A percentile compares a stretch with the other conserved stretches of the same genome.
Evolutionary conservation across 2,888 invertebrate genomes (phyloP).

Genomic region (Heliconius hortense): DNA sequence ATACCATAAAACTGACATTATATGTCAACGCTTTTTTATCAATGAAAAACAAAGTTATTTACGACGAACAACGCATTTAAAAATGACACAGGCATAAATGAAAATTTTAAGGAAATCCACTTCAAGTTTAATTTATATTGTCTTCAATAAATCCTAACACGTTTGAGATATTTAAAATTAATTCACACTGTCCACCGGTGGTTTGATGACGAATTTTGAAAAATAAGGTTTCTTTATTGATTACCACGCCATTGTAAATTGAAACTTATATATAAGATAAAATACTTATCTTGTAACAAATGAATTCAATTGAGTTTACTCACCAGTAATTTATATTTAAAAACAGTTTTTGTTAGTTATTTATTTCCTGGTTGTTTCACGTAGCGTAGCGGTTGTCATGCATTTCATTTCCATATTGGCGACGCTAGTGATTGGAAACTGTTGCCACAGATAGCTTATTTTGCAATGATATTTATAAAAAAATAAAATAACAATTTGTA

Average conservation of each 20-base stretch:
- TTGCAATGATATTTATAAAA: not conserved
- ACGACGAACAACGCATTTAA: conserved; percentile 28
- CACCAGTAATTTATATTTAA: conserved; percentile 60
- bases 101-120: conserved; percentile 47
- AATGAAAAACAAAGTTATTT: conserved; percentile 21
- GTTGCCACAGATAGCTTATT: conserved; percentile 34
- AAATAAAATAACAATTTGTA: not conserved
- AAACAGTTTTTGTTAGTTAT: conserved; percentile 67
- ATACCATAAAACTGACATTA: conserved; percentile 25
- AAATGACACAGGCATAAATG: conserved; percentile 49
- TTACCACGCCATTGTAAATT: conserved; percentile 31
- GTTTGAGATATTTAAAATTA: conserved; percentile 46
- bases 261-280: conserved; percentile 20
- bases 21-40: conserved; percentile 29
- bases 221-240: conserved; percentile 47
- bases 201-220: conserved; percentile 53
- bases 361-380: conserved; percentile 73
- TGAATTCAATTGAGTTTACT: conserved; percentile 54
- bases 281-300: conserved; percentile 31
- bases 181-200: conserved; percentile 58
- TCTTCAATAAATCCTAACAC: conserved; percentile 38
- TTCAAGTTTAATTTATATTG: conserved; percentile 52
- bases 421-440: conserved; percentile 58
- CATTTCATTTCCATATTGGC: conserved; percentile 76
- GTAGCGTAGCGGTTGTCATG: conserved; percentile 72